A percentile compares a stretch with the other conserved stretches of the same genome.
These are phyloP conservation scores for Papilio protenor DNA, from an alignment of 2,888 invertebrate species.

Conservation along the genomic window DNA sequence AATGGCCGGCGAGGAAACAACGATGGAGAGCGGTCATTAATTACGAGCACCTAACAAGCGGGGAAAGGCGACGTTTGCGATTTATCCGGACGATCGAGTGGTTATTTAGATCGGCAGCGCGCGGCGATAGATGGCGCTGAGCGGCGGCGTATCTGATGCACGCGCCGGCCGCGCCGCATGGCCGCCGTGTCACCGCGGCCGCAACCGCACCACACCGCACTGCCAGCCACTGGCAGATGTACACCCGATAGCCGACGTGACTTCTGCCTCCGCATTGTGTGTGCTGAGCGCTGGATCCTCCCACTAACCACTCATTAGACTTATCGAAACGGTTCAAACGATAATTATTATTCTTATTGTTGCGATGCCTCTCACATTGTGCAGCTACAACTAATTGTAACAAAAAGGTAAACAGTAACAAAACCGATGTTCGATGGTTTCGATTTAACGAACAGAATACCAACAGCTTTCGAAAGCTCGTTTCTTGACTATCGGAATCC, in stretches of 20 bases:
- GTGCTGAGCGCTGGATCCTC: background rate
- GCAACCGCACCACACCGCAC: conserved; percentile 49
- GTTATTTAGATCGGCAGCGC: conserved; percentile 76
- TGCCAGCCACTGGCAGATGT: conserved; percentile 5
- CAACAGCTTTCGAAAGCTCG: background rate
- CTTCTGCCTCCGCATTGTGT: conserved; percentile 33
- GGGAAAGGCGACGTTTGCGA: conserved; percentile 68
- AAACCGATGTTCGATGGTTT: background rate
- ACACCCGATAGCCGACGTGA: conserved; percentile 24
- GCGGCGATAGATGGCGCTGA: conserved; percentile 77
- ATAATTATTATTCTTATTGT: conserved; percentile 8
- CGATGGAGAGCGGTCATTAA: conserved; percentile 73
- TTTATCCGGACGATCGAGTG: conserved; percentile 76
- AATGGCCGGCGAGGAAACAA: conserved; percentile 63
- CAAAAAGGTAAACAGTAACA: background rate
- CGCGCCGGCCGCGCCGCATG: conserved; percentile 57
- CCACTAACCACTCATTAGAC: conserved; percentile 34
- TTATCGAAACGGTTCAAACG: conserved; percentile 7
- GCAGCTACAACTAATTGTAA: background rate
- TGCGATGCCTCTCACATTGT: background rate
- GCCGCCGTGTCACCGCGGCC: conserved; percentile 29
- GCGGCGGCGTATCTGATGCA: conserved; percentile 73
- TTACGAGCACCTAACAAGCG: conserved; percentile 75
- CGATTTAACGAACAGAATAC: background rate
- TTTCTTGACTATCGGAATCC: background rate